Percentiles rank a stretch among this genome's conserved stretches.
Evolutionary conservation across 2,888 invertebrate species (phyloP).

Genomic region (Erebia palarica): DNA sequence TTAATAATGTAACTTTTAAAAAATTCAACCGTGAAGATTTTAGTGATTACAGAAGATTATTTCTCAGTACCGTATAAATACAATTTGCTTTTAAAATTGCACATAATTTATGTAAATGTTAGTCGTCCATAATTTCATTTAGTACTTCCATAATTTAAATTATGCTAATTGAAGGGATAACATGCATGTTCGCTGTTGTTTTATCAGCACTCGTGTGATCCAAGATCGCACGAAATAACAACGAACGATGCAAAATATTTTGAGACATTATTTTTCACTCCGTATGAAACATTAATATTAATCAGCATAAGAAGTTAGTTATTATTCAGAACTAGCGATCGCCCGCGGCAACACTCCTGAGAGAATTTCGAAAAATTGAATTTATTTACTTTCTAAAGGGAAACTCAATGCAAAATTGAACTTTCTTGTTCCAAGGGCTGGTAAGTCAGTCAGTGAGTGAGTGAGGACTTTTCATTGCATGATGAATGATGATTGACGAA

Average conservation of each 20-base stretch:
- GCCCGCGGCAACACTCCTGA: too few species aligned
- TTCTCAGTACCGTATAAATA: constrained; percentile 29
- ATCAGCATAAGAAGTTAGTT: background rate
- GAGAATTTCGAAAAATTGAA: too few species aligned
- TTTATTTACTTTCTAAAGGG: too few species aligned
- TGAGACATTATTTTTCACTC: background rate
- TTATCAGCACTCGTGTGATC: constrained; percentile 18
- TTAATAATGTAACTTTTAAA: constrained; percentile 40
- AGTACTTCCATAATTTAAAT: constrained; percentile 30
- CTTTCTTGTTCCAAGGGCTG: too few species aligned
- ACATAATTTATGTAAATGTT: constrained; percentile 29
- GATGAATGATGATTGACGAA: too few species aligned
- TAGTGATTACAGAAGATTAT: constrained; percentile 36
- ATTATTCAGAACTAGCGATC: too few species aligned
- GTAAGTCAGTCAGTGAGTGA: too few species aligned
- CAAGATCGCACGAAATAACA: constrained; percentile 11
- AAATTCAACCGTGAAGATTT: constrained; percentile 41
- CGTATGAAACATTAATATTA: background rate
- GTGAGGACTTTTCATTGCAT: too few species aligned
- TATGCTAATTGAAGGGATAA: constrained; percentile 34
- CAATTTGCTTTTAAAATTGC: constrained; percentile 38
- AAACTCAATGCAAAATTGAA: too few species aligned
- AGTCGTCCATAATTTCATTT: constrained; percentile 21
- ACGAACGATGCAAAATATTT: background rate
- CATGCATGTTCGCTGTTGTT: constrained; percentile 20